phyloP scores from a whole-genome alignment of 2,113 vertebrate species.

The Gambusia holbrooki region DNA sequence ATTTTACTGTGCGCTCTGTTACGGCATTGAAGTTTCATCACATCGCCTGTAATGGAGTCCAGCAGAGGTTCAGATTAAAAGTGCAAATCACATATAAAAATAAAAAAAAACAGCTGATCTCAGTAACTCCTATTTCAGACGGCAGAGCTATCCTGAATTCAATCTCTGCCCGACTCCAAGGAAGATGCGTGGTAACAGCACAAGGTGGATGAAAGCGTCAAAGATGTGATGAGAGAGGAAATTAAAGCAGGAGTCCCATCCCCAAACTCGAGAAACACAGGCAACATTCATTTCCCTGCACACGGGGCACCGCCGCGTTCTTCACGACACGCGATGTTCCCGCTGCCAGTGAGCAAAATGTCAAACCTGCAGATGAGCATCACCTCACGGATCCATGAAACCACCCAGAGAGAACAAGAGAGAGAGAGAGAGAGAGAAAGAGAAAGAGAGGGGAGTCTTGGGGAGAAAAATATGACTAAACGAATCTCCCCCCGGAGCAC shows the following conservation, averaged over 20 bases:
- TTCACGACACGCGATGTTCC: slow-evolving; percentile 16
- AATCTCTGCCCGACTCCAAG: slow-evolving; percentile 9
- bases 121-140: slow-evolving; percentile 35
- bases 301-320: slow-evolving; percentile 15
- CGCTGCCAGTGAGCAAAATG: slow-evolving; percentile 53
- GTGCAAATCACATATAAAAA: slow-evolving; percentile 59
- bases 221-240: slow-evolving; percentile 28
- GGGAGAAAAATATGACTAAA: slow-evolving; percentile 22
- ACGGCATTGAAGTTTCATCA: slow-evolving; percentile 60
- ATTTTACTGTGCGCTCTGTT: slow-evolving; percentile 60
- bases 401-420: slow-evolving; percentile 16
- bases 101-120: slow-evolving; percentile 32
- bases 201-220: slow-evolving; percentile 15
- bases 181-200: slow-evolving; percentile 32
- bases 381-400: slow-evolving; percentile 59
- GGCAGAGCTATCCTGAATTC: slow-evolving; percentile 4
- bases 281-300: slow-evolving; percentile 36
- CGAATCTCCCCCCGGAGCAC: slow-evolving; percentile 48
- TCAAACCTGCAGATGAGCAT: slow-evolving; percentile 54
- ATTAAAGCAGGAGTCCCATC: slow-evolving; percentile 45
- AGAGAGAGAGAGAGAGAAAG: neutral
- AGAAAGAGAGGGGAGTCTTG: neutral
- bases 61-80: slow-evolving; percentile 57
- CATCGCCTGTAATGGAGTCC: slow-evolving; percentile 66
- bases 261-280: slow-evolving; percentile 15